Conservation (phyloP, 1,140 invertebrate species). For the Scylla paramamosain region DNA sequence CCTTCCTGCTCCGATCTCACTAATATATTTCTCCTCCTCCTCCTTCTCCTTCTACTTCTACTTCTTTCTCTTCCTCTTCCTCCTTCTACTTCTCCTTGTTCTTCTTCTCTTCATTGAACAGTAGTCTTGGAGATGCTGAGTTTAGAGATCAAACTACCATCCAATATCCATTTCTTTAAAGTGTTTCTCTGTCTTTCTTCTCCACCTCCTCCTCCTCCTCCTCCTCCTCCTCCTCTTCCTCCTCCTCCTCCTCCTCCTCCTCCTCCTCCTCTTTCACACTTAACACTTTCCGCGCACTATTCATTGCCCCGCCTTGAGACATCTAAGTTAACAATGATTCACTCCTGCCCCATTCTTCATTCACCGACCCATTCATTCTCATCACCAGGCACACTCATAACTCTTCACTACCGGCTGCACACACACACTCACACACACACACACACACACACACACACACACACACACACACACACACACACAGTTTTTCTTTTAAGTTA, state of each 20-base stretch:
- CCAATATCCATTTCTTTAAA: too few species aligned
- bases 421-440: constrained; percentile 37
- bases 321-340: not conserved
- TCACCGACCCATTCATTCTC: not conserved
- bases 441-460: constrained; percentile 49
- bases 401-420: not conserved
- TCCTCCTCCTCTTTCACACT: not conserved
- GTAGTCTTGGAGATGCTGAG: too few species aligned
- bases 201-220: not conserved
- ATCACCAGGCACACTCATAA: not conserved
- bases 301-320: not conserved
- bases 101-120: not conserved
- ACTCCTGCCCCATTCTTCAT: constrained; percentile 7
- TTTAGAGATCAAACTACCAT: too few species aligned
- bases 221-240: not conserved
- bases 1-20: not conserved
- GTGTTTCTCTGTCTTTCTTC: not conserved
- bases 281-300: not conserved
- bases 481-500: not conserved
- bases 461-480: constrained; percentile 41
- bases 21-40: not conserved
- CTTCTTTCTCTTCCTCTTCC: not conserved
- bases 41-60: not conserved
- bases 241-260: not conserved
- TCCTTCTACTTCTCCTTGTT: not conserved